Base-by-base conservation (phyloP, 2,797 vertebrate species). In the Sorex maritimensis region DNA sequence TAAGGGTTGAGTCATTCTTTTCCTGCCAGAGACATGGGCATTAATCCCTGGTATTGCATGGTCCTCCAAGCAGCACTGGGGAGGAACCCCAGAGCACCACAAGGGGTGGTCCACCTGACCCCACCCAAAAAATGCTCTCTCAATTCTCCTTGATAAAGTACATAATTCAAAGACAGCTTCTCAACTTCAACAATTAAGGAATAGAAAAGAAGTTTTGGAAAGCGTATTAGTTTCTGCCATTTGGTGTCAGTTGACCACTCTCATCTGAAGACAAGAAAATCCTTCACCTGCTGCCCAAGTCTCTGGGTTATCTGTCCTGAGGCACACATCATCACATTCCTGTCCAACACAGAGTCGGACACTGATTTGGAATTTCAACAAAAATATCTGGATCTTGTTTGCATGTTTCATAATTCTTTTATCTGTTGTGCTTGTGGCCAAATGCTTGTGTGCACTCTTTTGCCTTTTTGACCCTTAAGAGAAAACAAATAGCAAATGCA, bases 381-480 rank as follows among this genome's bases (percentile, higher is more conserved):
- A 88, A 88, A 91, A 86, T 24, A 38, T 0, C 28, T n/a, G 58
- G 78, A 19, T 44, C 34, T 41, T 23, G 5, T 21, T 55, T 44
- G 21, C 85, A 38, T 73, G 28, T 26, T 82, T 73, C 68, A 49
- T 79, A 79, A 44, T 44, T 38, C 86, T 89, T 89, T 83, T 78
- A 7, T 41, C 74, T 79, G 28, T 69, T 61, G 26, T 46, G 13
- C 19, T 55, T 26, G 23, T 49, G 58, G 46, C 24, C 73, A 72
- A 88, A 55, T 6, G 0, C 61, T 34, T 14, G 2, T 1, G 8
- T 38, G 38, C n/a, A 15, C 34, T 30, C 83, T 72, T 92, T 65
- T 74, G 80, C 69, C 63, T 86, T 86, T 81, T 55, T 71, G 61
- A 92, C 81, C 17, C 23, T 78, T 58, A 68, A 91, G 19, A 88